Base-by-base conservation (phyloP, 2,113 vertebrate species). In the Hemicordylus capensis region DNA sequence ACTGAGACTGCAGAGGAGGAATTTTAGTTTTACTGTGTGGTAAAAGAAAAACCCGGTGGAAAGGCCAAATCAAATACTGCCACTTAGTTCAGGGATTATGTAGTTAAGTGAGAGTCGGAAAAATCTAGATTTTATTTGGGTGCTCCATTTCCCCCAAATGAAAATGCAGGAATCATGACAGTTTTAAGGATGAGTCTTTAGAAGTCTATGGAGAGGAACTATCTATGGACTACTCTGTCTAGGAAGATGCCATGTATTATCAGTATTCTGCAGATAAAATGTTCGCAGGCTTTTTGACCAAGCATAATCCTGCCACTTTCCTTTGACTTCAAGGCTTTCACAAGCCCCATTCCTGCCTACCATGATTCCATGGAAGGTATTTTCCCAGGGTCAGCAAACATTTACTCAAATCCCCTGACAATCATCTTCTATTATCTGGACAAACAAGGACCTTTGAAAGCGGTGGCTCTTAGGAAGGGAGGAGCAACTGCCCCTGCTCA, bases 241-340 rank as follows among this genome's bases (percentile, higher is more conserved):
- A 61, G 1, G 85, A 61, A 90, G 87, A 83, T 22, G 8, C 28
- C 11, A 83, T 48, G 22, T 63, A 81, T 42, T n/a, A 59, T 59
- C 64, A 79, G 15, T 37, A 67, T 12, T n/a, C 31, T 39, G 31
- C 4, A n/a, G 31, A 66, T 59, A 73, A 54, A 26, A 39, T 51
- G 7, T 76, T 78, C 6, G n/a, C 26, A 73, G n/a, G 31, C 8
- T 61, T 83, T 73, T 37, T 56, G 61, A 31, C 19, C 28, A 20
- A 59, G 34, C 28, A 59, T 54, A 59, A 59, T 17, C 22, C 5
- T 37, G 10, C 12, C 51, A 54, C 54, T 44, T 6, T 31, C 37
- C 56, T 34, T 37, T 74, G 39, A 11, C 2, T 11, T 58, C 58
- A 73, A 44, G 42, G 3, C 61, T 3, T 59, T 83, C 39, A n/a